Base-by-base conservation (phyloP, 2,797 vertebrate genomes). In the Rhincodon typus region DNA sequence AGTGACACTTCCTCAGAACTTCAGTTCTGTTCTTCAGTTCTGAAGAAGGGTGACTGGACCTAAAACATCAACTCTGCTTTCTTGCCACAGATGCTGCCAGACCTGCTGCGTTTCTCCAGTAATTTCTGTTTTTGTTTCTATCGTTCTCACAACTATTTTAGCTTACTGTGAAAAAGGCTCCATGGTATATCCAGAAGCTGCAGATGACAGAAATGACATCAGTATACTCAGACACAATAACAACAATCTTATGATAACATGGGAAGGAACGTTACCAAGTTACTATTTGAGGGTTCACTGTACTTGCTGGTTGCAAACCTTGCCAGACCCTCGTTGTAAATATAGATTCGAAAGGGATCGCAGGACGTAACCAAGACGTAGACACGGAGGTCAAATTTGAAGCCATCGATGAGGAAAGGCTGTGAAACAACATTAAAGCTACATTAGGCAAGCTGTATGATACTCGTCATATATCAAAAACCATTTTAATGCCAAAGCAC, bases 351-450 rank as follows among this genome's bases (percentile, higher is more conserved):
- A 94, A 98, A 97, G 0, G 98, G 98, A 96, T 98, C 97, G 94
- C 98, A 98, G 72, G 98, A 98, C 0, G 98, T 98, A 96, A 98
- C 97, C 96, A 98, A 97, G 96, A 98, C 97, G 0, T 98, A 98
- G 96, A 98, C 96, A 7, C 97, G 97, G 97, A 98, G 97, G 95
- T 98, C 98, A 25, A 98, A 98, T 96, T 98, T 98, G 96, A 97
- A 98, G 96, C 98, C 98, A 0, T 98, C 97, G 0, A 98, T 97
- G 90, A 98, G 98, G 97, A 98, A 98, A 95, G 98, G 98, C 98
- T 98, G 97, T 42, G 93, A 96, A 96, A 69, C 10, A 96, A 30
- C 50, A 53, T 17, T 94, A 96, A 94, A 90, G 66, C 62, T 42
- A 69, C 67, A 19, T 93, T 69, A 69, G 38, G 67, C 7, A 69